Base-by-base conservation (phyloP, 2,113 vertebrate species). In the Mus pahari region DNA sequence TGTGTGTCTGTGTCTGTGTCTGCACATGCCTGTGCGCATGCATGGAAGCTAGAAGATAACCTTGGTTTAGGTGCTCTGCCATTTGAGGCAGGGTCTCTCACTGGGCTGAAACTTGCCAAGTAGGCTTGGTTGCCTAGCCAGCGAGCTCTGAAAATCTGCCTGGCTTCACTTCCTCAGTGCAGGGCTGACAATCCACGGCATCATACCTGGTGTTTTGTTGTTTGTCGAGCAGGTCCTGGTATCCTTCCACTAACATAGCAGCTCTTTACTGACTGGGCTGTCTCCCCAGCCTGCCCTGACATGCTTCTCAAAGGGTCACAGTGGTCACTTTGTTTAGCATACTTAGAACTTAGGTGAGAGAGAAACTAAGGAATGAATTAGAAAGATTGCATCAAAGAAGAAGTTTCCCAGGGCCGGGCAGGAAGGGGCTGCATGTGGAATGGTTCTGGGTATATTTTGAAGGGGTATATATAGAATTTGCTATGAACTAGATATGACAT, bases 361-460 rank as follows among this genome's bases (percentile, higher is more conserved):
- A 68, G 62, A 74, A 70, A 26, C 39, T 62, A 26, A 13, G 13
- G 5, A 33, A 36, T 36, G 0, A 31, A 42, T 70, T 24, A 58
- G 79, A 5, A 82, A 82, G 5, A 14, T 0, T 24, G 24, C 6
- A 33, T 36, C 62, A 74, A 78, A 71, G 33, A 70, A n/a, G 86
- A 24, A 24, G 19, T 2, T 6, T 12, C 6, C 2, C 2, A 66
- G 33, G 4, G 7, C 0, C 0, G 78, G 70, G 55, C 28, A 50
- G 36, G n/a, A 66, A 89, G 55, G 31, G 58, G 55, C 22, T n/a
- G 8, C 73, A 91, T 24, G 8, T 50, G 7, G 9, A 13, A 45
- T 20, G 55, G 7, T 55, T 73, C 22, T 55, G 28, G 48, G 33
- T 82, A 22, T 71, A 66, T 58, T 68, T 7, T 78, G 24, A 89